Conservation (phyloP, 2,113 vertebrate species). For the Alosa alosa region DNA sequence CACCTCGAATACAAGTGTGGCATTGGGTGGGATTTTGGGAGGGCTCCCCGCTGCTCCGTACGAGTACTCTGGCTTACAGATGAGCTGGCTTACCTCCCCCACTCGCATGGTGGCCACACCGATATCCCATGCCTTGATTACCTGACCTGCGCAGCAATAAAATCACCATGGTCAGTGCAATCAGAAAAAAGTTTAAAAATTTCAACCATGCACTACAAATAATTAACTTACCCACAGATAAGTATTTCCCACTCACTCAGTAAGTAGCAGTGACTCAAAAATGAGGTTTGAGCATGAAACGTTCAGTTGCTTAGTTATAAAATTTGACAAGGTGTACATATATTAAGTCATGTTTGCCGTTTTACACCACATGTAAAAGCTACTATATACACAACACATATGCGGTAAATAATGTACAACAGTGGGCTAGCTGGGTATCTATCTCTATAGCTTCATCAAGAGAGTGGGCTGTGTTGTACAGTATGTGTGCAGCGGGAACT, state of each 20-base stretch:
- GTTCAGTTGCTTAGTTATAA: not conserved
- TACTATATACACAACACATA: not conserved
- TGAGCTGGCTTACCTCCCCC: conserved; percentile 86
- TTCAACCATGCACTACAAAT: too few relatives aligned
- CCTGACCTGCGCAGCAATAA: conserved; percentile 77
- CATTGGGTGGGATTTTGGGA: conserved; percentile 91
- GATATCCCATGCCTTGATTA: conserved; percentile 97
- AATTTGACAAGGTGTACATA: not conserved
- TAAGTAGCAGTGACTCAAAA: not conserved
- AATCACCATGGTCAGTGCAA: not conserved
- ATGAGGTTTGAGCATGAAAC: not conserved
- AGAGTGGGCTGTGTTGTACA: not conserved
- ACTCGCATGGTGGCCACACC: conserved; percentile 91
- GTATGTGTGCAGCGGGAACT: not conserved
- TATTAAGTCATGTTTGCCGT: not conserved
- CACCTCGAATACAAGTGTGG: conserved; percentile 93
- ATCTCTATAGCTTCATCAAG: too few relatives aligned
- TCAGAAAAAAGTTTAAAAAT: not conserved
- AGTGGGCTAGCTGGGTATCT: not conserved
- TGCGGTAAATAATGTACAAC: not conserved
- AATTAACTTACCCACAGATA: too few relatives aligned
- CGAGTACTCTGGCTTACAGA: conserved; percentile 91
- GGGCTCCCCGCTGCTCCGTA: conserved; percentile 94
- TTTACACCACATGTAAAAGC: not conserved
- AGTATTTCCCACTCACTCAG: not conserved